A percentile compares a stretch with the other conserved stretches of the same genome.
These are phyloP conservation scores for Odontomyia ornata DNA, from an alignment of 2,888 invertebrate genomes.

Conservation along the genomic window DNA sequence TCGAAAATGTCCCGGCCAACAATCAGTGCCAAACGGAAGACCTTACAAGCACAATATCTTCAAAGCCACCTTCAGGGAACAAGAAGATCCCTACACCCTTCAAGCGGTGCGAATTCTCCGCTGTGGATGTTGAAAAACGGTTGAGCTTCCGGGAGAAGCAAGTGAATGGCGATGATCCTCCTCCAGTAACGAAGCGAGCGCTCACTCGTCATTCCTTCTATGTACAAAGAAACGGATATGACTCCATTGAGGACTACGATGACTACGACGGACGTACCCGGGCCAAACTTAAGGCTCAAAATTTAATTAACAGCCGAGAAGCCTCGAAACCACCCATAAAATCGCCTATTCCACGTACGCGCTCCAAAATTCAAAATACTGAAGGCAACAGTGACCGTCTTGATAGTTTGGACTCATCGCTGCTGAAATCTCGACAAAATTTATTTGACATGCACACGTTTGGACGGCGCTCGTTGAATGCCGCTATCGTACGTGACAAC, in stretches of 20 bases:
- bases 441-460: constrained; percentile 37
- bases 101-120: constrained; percentile 46
- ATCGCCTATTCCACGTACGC: not conserved
- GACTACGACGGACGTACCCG: constrained; percentile 47
- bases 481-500: constrained; percentile 49
- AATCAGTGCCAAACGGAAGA: not conserved
- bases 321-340: constrained; percentile 16
- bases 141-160: constrained; percentile 48
- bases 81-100: constrained; percentile 41
- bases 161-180: constrained; percentile 10
- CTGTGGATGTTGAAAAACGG: constrained; percentile 48
- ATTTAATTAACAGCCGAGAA: constrained; percentile 45
- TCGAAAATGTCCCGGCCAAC: constrained; percentile 47
- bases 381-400: constrained; percentile 16
- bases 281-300: constrained; percentile 47
- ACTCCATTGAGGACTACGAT: constrained; percentile 45
- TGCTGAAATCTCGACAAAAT: constrained; percentile 48
- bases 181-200: constrained; percentile 33
- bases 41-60: not conserved
- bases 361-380: constrained; percentile 22
- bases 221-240: constrained; percentile 48
- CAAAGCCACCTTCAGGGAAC: constrained; percentile 9
- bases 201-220: constrained; percentile 49
- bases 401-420: not conserved
- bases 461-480: constrained; percentile 47